Evolutionary conservation across 2,797 vertebrate genomes (phyloP), one percentile per base, ranked within the genome.

Genomic region (Podargus strigoides): DNA sequence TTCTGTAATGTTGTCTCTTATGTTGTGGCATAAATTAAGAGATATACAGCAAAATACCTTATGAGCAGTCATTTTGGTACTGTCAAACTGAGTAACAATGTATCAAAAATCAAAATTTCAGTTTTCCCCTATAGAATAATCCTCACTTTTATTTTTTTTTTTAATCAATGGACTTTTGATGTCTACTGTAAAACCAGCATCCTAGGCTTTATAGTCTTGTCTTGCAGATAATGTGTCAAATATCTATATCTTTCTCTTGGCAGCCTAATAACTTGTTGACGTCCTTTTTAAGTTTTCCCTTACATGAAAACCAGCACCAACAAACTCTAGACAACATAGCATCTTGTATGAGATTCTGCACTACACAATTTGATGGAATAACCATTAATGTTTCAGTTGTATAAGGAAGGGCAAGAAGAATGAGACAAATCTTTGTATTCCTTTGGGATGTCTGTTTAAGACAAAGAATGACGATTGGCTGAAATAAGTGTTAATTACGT

Each of bases 391-490:
- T 52, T 85, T 93, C 91, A 81, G 63, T 73, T 58, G 44, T 55
- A 50, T 58, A 78, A 73, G 69, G 58, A 70, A 62, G 55, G 73
- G 44, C 18, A 22, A 91, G 80, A 96, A 89, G 90, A 95, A 90
- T 23, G 80, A 95, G 91, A 47, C 47, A 67, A 76, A 85, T 87
- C 77, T 74, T 83, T 60, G 72, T 88, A 93, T 90, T 79, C 92
- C 84, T 15, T 49, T 74, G 90, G 77, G 88, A 85, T 70, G 60
- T 93, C 76, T 89, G 75, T 53, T 89, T 76, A 93, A 93, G 76
- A 90, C 92, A 93, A 80, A 74, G 88, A 94, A 84, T 75, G 87
- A 86, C 55, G 44, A 37, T 47, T 96, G 85, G 85, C 64, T 85
- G 72, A 83, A 92, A 87, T 85, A 49, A 72, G 39, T 56, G 50